phyloP scores from a whole-genome alignment of 2,888 invertebrate species.

The Coelinius sp. region DNA sequence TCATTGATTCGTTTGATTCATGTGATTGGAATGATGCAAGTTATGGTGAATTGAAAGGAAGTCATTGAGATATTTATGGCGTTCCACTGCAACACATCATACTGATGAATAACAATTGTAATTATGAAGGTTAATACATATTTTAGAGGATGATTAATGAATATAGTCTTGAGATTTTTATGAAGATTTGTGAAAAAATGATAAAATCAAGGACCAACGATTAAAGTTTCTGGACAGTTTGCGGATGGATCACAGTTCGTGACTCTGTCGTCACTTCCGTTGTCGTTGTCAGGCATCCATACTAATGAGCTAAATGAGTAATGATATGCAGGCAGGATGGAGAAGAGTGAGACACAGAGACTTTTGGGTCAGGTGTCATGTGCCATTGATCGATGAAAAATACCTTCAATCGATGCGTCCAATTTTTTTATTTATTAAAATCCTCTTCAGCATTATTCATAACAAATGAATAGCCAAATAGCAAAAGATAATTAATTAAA shows the following conservation, averaged over 20 bases:
- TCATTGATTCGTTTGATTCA: conserved; percentile 9
- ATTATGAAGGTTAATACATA: not conserved
- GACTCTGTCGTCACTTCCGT: conserved; percentile 21
- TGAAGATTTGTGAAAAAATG: not conserved
- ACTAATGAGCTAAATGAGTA: conserved; percentile 19
- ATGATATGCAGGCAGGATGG: conserved; percentile 12
- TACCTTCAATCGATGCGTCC: not conserved
- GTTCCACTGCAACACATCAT: not conserved
- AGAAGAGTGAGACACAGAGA: not conserved
- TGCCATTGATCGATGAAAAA: conserved; percentile 1
- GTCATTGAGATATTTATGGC: conserved; percentile 5
- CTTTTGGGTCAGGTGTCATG: conserved; percentile 16
- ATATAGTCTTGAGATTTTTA: not conserved
- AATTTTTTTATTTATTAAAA: too few relatives aligned
- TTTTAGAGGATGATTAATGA: not conserved
- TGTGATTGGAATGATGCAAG: conserved; percentile 21
- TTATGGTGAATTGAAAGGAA: conserved; percentile 19
- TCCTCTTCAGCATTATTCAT: too few relatives aligned
- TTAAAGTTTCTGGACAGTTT: conserved; percentile 12
- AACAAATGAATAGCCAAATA: too few relatives aligned
- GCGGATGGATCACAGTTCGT: conserved; percentile 27
- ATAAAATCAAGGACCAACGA: not conserved
- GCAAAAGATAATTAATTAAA: too few relatives aligned
- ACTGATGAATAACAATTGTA: not conserved
- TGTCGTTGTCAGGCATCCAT: conserved; percentile 2